phyloP scores from a whole-genome alignment of 1,140 invertebrate species.

The Nephotettix cincticeps region DNA sequence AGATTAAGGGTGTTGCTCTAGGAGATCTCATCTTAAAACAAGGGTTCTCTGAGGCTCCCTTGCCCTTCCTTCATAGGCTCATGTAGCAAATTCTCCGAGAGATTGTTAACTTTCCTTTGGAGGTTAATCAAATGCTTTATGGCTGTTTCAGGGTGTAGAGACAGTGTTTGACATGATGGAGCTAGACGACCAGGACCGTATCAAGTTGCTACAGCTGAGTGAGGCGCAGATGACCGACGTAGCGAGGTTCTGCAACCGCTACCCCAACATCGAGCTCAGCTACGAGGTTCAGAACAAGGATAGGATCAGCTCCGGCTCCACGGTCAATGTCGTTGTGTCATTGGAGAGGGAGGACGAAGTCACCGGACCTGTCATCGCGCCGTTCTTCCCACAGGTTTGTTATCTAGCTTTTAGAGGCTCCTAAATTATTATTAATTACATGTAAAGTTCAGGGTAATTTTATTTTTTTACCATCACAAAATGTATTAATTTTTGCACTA shows the following conservation, averaged over 20 bases:
- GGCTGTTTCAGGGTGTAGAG: slow-evolving; percentile 68
- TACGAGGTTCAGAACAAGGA: slow-evolving; percentile 90
- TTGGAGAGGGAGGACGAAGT: slow-evolving; percentile 96
- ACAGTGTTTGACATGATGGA: slow-evolving; percentile 99
- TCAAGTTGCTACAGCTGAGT: slow-evolving; percentile 78
- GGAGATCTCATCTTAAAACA: no score
- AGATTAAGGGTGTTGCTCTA: no score
- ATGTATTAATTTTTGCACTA: no score
- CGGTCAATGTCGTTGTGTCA: slow-evolving; percentile 86
- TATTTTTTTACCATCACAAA: no score
- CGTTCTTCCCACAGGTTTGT: slow-evolving; percentile 91
- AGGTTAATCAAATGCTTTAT: no score
- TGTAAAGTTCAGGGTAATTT: no score
- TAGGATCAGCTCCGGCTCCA: slow-evolving; percentile 71
- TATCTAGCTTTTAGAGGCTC: neutral
- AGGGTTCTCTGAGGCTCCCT: no score
- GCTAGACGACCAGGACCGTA: slow-evolving; percentile 92
- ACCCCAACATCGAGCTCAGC: slow-evolving; percentile 97
- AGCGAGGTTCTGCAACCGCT: slow-evolving; percentile 96
- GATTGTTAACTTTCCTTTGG: no score
- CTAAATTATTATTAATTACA: no score
- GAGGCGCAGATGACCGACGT: slow-evolving; percentile 95
- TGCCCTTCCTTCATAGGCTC: no score
- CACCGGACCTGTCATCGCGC: slow-evolving; percentile 95
- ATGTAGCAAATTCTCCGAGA: no score